Base-by-base conservation (phyloP, 2,888 invertebrate genomes). In the Acleris emargana region DNA sequence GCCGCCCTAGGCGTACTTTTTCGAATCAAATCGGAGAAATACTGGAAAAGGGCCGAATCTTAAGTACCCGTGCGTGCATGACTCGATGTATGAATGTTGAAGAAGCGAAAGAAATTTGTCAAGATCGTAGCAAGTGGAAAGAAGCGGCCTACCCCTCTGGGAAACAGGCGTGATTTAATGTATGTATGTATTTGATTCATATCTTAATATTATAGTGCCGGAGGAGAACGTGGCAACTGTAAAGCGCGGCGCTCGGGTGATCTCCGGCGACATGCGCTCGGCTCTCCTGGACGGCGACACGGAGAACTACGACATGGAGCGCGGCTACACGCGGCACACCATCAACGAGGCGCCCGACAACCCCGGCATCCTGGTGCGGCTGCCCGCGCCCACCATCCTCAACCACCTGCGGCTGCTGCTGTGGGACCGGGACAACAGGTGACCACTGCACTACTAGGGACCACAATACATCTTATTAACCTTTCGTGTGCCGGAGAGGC, bases 371-470 rank as follows among this genome's bases (percentile, higher is more conserved):
- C 94, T 97, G 7, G 95, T 99, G 54, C 96, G 97, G 77, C 94
- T 99, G 62, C 95, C 95, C 71, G 94, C 96, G 58, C 95, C 96
- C 73, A 97, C 96, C 83, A 98, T 99, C 79, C 94, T 99, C 76
- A 99, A 99, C 93, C 97, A 98, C 80, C 94, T 99, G 67, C 95
- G 96, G 67, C 95, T 99, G 94, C 93, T 99, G 74, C 94, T 99
- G 13, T 99, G 99, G 98, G 99, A 99, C 89, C 94, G 96, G 67
- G 99, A 99, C 85, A 94, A 95, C 82, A 95, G 98, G 94, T 84
- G 42, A 55, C 47, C 22, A 17, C 18, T 18, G n/a, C 17, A 13
- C 16, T 5, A 4, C 16, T 43, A 5, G n/a, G 5, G 5, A 43
- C 11, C 6, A 43, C 13, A 20, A 1, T 28, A 7, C 28, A 28